A percentile compares a stretch with the other conserved stretches of the same genome.
These are phyloP conservation scores for Pangasius sanitwongsei DNA, from an alignment of 2,797 vertebrate genomes.

Conservation along the genomic window DNA sequence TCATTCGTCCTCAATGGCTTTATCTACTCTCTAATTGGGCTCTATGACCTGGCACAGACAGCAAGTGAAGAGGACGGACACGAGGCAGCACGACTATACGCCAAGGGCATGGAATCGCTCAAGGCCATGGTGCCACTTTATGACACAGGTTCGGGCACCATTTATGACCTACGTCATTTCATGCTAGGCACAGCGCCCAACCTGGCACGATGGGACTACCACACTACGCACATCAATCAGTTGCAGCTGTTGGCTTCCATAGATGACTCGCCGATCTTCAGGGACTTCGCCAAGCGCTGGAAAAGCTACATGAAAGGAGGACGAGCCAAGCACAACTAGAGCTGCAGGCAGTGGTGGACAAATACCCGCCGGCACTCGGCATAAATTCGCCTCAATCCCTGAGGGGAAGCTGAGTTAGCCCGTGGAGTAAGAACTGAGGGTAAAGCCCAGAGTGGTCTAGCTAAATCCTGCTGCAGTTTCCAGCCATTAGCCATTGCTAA, in stretches of 20 bases:
- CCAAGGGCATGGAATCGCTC: slow-evolving; percentile 91
- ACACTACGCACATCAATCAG: slow-evolving; percentile 99
- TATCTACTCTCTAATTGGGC: slow-evolving; percentile 94
- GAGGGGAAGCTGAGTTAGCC: slow-evolving; percentile 8
- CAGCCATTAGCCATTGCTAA: slow-evolving; percentile 54
- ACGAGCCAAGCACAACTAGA: slow-evolving; percentile 97
- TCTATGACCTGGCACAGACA: slow-evolving; percentile 92
- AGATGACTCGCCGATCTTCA: slow-evolving; percentile 88
- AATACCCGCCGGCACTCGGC: slow-evolving; percentile 2
- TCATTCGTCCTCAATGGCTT: slow-evolving; percentile 98
- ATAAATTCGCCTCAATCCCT: slow-evolving; percentile 7
- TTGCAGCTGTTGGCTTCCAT: slow-evolving; percentile 92
- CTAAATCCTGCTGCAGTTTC: slow-evolving; percentile 62
- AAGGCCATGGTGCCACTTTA: slow-evolving; percentile 96
- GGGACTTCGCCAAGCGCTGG: slow-evolving; percentile 91
- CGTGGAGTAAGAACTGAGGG: slow-evolving; percentile 9
- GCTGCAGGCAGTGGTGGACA: slow-evolving; percentile 35
- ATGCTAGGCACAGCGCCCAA: slow-evolving; percentile 93
- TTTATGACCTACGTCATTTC: slow-evolving; percentile 97
- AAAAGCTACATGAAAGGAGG: slow-evolving; percentile 94
- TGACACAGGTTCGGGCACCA: slow-evolving; percentile 96
- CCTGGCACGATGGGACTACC: slow-evolving; percentile 98
- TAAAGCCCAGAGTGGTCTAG: slow-evolving; percentile 46
- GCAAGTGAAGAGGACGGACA: slow-evolving; percentile 85
- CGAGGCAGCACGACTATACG: slow-evolving; percentile 85